Base-by-base conservation (phyloP, 1,140 invertebrate genomes). In the Bombus cullumanus region DNA sequence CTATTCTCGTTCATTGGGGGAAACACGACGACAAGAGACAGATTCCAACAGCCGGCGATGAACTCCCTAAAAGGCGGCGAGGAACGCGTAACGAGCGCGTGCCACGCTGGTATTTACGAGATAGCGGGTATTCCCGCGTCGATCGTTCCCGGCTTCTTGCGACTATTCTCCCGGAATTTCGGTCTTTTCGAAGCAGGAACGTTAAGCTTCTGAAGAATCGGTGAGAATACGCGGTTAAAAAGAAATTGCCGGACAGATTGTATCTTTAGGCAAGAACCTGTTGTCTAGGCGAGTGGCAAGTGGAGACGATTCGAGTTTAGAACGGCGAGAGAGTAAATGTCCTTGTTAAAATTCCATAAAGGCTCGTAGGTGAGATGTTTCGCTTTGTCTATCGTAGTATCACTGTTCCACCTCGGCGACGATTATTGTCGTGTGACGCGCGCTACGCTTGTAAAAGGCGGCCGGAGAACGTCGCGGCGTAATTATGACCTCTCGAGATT, bases 21-120 rank as follows among this genome's bases (percentile, higher is more conserved):
- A 31, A 59, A 74, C 62, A 59, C 72, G 86, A 59, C 76, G 86
- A 90, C 89, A 88, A 90, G 86, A 90, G 89, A 90, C 89, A 75
- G 76, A 86, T 90, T 90, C 89, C 89, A 83, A 72, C 89, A 90
- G 88, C 68, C 85, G 81, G 62, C 72, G 39, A 90, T 74, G 89
- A 88, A 86, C 80, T 68, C 43, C 73, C 85, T 83, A 86, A 86
- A 89, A 86, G 88, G 88, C 80, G 74, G 80, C 83, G 87, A 77
- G 81, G n/a, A 57, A 47, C 37, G 37, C 64, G 75, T 85, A 81
- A 90, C 74, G 66, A 80, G 76, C 82, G 81, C 64, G 78, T 75
- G 68, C 74, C 68, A 62, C 81, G 34, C 22, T 59, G 78, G 81
- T 89, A 89, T 89, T 89, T 89, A 89, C 84, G 84, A 72, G 88